A percentile compares a stretch with the other conserved stretches of the same genome.
Evolutionary conservation across 2,113 vertebrate species (phyloP).

Genomic region (Electrona antarctica): DNA sequence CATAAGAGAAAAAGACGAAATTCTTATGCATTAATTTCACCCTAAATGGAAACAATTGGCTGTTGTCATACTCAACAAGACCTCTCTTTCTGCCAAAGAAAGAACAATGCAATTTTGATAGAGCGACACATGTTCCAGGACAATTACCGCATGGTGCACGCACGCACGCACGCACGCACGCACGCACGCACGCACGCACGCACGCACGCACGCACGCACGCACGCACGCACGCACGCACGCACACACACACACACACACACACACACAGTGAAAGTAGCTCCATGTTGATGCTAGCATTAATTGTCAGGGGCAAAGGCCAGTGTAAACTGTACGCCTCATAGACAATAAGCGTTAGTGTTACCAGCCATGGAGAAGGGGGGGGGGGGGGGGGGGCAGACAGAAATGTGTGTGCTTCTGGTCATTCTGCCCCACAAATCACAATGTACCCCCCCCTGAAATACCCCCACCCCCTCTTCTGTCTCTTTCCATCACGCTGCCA

Average conservation of each 20-base stretch:
- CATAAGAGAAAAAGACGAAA: background rate
- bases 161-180: background rate
- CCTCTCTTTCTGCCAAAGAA: background rate
- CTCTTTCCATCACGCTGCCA: slow-evolving; percentile 53
- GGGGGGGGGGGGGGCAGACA: background rate
- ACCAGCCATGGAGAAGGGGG: slow-evolving; percentile 64
- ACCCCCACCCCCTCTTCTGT: background rate
- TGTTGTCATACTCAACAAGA: background rate
- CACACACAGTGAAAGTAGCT: slow-evolving; percentile 27
- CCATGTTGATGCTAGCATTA: slow-evolving; percentile 61
- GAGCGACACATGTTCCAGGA: background rate
- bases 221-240: slow-evolving; percentile 11
- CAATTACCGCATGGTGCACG: background rate
- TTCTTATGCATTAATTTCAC: no score
- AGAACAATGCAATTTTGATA: background rate
- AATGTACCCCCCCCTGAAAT: slow-evolving; percentile 29
- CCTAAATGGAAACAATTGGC: no score
- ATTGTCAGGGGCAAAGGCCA: slow-evolving; percentile 72
- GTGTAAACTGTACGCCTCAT: slow-evolving; percentile 68
- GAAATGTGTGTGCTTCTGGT: background rate
- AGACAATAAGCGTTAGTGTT: slow-evolving; percentile 67
- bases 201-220: background rate
- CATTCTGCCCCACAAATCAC: slow-evolving; percentile 57
- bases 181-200: slow-evolving; percentile 19
- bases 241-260: slow-evolving; percentile 16